Evolutionary conservation across 2,797 vertebrate species (phyloP).

Genomic region (Lacerta bilineata): DNA sequence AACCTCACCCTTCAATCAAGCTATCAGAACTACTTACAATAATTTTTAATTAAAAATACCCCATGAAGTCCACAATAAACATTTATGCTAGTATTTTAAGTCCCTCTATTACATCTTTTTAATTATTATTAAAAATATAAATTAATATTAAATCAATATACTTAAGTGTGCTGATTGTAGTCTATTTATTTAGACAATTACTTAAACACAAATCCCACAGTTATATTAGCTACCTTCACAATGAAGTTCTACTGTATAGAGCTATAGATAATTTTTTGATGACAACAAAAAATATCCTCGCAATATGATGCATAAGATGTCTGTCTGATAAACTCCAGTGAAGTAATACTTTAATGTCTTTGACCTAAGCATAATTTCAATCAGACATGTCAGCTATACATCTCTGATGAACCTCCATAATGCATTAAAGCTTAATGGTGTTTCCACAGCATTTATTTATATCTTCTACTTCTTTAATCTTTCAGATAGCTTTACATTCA

Average conservation of each 20-base stretch:
- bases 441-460: conserved; percentile 9
- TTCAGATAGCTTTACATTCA: conserved; percentile 19
- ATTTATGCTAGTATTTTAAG: not conserved
- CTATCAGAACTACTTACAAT: not conserved
- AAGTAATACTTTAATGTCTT: conserved; percentile 25
- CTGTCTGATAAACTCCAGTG: not conserved
- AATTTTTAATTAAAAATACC: not conserved
- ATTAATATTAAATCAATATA: not conserved
- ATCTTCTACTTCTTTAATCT: conserved; percentile 25
- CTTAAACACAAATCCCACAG: not conserved
- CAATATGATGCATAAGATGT: conserved; percentile 1
- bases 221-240: not conserved
- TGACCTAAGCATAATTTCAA: conserved; percentile 31
- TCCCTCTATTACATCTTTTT: not conserved
- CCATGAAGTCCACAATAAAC: too few relatives aligned
- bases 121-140: not conserved
- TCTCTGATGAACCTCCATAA: conserved; percentile 21
- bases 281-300: conserved; percentile 7
- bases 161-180: not conserved
- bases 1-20: not conserved
- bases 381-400: not conserved
- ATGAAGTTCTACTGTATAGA: not conserved
- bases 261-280: conserved; percentile 21
- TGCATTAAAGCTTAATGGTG: conserved; percentile 8
- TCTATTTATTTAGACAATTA: not conserved